Base-by-base conservation (phyloP, 1,140 invertebrate genomes). In the Polypedilum pembai region DNA sequence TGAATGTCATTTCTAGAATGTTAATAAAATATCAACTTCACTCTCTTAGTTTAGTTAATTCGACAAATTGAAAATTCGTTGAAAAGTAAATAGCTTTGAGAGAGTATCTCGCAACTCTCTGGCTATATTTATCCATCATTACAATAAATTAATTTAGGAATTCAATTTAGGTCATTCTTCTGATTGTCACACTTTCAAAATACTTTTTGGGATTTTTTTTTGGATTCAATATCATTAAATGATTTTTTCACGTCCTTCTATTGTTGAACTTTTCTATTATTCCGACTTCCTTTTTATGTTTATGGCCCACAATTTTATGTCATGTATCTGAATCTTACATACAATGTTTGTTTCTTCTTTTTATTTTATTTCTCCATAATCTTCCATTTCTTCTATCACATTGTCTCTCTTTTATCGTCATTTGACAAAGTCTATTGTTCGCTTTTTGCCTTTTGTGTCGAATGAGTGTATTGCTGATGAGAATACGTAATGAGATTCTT, bases 181-280 rank as follows among this genome's bases (percentile, higher is more conserved):
- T 33, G 24, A 5, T 33, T 33, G 24, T 33, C 24, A 5, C 24
- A 33, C 24, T 33, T 33, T 33, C 5, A 33, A 1, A 33, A 33
- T 33, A 33, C 24, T 33, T 33, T 33, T 1, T 3, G 24, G 24
- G 24, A n/a, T n/a, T 33, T 33, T 1, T 33, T 33, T 33, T 56
- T 15, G 45, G n/a, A n/a, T n/a, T 56, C 45, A 56, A 12, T 15
- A 15, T 56, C 8, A 56, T 56, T 56, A 56, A 3, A 56, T 56
- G 45, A 56, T n/a, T 56, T 56, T 56, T 56, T 56, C 45, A 56
- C 45, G 45, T 56, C 4, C 45, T 12, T 15, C 45, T 56, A 56
- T 56, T 56, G 45, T 56, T 56, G 45, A 56, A 56, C 24, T 56
- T 56, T 56, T n/a, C 45, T 56, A 56, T 56, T 56, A 3, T 56